Evolutionary conservation across 2,797 vertebrate species (phyloP), one percentile per base, ranked within the genome.

Genomic region (Zenarchopterus dispar): DNA sequence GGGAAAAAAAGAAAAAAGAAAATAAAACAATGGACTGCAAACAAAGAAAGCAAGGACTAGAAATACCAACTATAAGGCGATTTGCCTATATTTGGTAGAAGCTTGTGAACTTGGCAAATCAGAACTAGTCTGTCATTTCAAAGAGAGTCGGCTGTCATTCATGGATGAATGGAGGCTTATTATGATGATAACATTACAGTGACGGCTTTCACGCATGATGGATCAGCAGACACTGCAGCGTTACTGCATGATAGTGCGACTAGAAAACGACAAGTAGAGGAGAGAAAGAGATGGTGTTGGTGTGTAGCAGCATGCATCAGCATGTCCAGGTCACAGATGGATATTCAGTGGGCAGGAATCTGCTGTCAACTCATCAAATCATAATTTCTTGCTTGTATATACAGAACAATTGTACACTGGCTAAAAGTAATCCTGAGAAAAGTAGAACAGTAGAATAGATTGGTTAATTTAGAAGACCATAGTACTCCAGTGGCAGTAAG

Each of bases 121-220:
- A 57, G 67, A 88, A 87, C 19, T 76, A 84, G 68, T 56, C 77
- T 64, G 87, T 91, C 86, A 54, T 82, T 84, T 88, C 82, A 64
- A 77, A 90, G 84, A 45, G 52, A 53, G 80, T 78, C 55, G 58
- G 79, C 77, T 80, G 85, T 87, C 91, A 85, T 81, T 91, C 77
- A 86, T 46, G 75, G 78, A 80, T 78, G 82, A 89, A 84, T 67
- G 45, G 77, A 70, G 73, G 78, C 62, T 81, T 81, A 83, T 89
- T 88, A 82, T 71, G 75, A 68, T 60, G 79, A 73, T 84, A 69
- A 76, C 78, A 71, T 84, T 77, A 78, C 7, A 23, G 74, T 28
- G 81, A 73, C 46, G 68, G 75, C 76, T 51, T 24, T 81, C 68
- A 70, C 8, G 72, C 80, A 52, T 81, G 85, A 88, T 78, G 46